Evolutionary conservation across 2,113 vertebrate species (phyloP), one percentile per base, ranked within the genome.

Genomic region (Gasterosteus aculeatus): DNA sequence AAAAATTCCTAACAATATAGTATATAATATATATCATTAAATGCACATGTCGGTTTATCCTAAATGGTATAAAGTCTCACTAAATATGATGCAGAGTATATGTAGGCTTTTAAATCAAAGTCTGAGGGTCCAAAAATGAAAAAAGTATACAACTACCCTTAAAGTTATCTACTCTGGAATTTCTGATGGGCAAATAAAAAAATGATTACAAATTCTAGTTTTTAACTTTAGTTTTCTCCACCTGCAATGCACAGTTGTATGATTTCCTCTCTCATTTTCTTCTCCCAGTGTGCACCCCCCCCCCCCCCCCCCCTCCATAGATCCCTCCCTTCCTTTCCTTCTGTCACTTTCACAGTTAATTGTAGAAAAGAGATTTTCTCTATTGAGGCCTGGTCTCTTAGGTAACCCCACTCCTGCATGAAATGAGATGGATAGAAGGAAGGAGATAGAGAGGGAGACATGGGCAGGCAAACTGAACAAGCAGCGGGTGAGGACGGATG

Each of bases 401-500:
- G 94, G 94, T 91, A 94, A 95, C 94, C 93, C 76, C 93, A 94
- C 79, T 92, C 87, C 93, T 92, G 93, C 94, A 94, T 94, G 94
- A 93, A 94, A 94, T 94, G 91, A 94, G 93, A 93, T 92, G 92
- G 90, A 92, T 77, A 88, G 89, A 66, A 61, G 88, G 83, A 78
- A 88, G 87, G 85, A 77, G 67, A 80, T 33, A 72, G 83, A 79
- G 84, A 86, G 76, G 81, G 79, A 80, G 81, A 85, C 84, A 86
- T 66, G 87, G 88, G 83, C 77, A 85, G 87, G 62, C 86, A 88
- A 80, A 88, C 86, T 70, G 81, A 87, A 82, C 81, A 69, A 67
- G 85, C 79, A 80, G 83, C 68, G 54, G 86, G 66, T 26, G 88
- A 85, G 81, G 89, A 88, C 75, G 80, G 88, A 90, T n/a, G 90